These are phyloP conservation scores for Tachina grossa DNA, from an alignment of 2,888 invertebrate species.

Conservation along the genomic window DNA sequence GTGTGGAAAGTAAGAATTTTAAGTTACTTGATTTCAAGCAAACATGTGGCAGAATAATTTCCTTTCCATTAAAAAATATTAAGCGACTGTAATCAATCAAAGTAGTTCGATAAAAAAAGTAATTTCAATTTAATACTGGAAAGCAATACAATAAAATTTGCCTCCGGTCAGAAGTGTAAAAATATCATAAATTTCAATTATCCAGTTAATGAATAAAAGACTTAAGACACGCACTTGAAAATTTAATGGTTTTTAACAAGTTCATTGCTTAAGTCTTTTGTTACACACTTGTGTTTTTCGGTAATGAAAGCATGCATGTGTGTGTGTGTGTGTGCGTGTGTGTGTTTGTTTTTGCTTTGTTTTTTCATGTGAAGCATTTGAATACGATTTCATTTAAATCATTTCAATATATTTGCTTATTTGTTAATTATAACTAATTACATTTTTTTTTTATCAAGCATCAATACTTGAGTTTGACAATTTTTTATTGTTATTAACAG, in stretches of 20 bases:
- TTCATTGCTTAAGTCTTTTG: conserved; percentile 25
- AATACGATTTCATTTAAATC: neutral
- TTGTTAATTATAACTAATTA: conserved; percentile 51
- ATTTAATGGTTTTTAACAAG: neutral
- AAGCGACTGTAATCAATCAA: neutral
- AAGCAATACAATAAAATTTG: neutral
- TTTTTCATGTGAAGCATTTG: too few relatives aligned
- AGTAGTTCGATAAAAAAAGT: neutral
- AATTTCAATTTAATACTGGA: neutral
- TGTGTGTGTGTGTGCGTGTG: too few relatives aligned
- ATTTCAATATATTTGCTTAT: neutral
- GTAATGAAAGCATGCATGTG: neutral
- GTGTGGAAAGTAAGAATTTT: neutral
- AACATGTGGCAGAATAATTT: neutral
- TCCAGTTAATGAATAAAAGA: neutral
- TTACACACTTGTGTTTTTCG: neutral
- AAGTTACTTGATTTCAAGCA: neutral
- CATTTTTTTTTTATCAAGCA: neutral
- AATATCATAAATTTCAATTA: conserved; percentile 4
- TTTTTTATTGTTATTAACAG: conserved; percentile 20
- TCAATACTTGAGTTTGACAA: conserved; percentile 26
- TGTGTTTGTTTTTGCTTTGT: too few relatives aligned
- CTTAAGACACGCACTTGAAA: conserved; percentile 1
- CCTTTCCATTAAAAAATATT: neutral
- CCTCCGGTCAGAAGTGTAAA: neutral